Conservation (phyloP, 2,797 vertebrate genomes). For the Syndactyla subalaris region DNA sequence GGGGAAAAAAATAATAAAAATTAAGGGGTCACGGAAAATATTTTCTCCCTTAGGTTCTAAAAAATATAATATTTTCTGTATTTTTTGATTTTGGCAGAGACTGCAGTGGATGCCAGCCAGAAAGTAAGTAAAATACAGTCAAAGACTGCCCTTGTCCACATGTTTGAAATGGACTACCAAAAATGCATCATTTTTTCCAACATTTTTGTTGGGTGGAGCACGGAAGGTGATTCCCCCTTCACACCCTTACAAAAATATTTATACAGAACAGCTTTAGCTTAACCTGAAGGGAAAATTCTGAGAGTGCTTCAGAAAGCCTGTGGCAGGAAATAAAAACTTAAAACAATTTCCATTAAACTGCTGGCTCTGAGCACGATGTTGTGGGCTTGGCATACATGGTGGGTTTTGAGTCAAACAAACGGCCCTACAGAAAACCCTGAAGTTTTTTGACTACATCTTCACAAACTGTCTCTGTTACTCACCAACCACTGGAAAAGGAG, state of each 20-base stretch:
- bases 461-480: conserved; percentile 62
- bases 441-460: conserved; percentile 32
- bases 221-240: conserved; percentile 59
- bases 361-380: conserved; percentile 3
- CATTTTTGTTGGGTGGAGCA: conserved; percentile 45
- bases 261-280: conserved; percentile 27
- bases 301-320: conserved; percentile 51
- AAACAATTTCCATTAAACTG: conserved; percentile 69
- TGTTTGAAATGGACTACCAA: conserved; percentile 49
- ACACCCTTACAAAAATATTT: conserved; percentile 64
- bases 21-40: background rate
- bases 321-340: conserved; percentile 56
- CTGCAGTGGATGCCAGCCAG: conserved; percentile 15
- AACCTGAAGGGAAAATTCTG: conserved; percentile 58
- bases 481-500: conserved; percentile 14
- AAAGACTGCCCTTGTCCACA: conserved; percentile 57
- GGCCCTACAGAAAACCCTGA: conserved; percentile 32
- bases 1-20: background rate
- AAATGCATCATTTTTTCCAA: conserved; percentile 61
- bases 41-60: background rate
- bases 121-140: conserved; percentile 27
- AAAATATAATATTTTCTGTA: conserved; percentile 8
- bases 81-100: conserved; percentile 18
- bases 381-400: background rate
- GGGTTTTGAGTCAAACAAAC: conserved; percentile 27